Evolutionary conservation across 92 coral and sea anemone genomes (phyloP).

Genomic region (Pocillopora grandis): DNA sequence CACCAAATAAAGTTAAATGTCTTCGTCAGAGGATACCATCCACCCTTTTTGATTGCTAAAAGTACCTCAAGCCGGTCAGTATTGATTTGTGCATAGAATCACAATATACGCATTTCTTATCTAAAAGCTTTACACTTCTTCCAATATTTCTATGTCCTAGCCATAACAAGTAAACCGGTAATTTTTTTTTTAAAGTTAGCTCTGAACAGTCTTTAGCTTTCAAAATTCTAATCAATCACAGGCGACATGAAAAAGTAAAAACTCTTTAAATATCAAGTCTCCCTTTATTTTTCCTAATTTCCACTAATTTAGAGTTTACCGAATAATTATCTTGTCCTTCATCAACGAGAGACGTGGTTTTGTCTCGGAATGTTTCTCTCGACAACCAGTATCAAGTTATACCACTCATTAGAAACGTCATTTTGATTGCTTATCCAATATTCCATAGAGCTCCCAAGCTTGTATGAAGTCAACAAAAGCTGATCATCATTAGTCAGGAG

Average conservation of each 20-base stretch:
- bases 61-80: not conserved
- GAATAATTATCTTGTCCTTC: not conserved
- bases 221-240: too few species aligned
- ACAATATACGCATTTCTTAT: conserved; percentile 3
- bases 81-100: not conserved
- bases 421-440: conserved; percentile 1
- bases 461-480: not conserved
- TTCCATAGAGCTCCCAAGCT: not conserved
- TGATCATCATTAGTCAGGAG: not conserved
- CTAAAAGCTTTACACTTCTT: not conserved
- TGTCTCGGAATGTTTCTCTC: not conserved
- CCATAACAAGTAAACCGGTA: not conserved
- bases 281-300: too few species aligned
- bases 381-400: not conserved
- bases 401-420: not conserved
- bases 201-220: too few species aligned
- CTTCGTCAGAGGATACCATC: not conserved
- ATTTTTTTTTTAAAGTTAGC: not conserved
- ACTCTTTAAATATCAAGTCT: too few species aligned
- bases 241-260: too few species aligned
- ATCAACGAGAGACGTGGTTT: not conserved
- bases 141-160: not conserved
- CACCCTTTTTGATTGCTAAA: not conserved
- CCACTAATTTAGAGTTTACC: too few species aligned
- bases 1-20: not conserved